Evolutionary conservation across 1,140 invertebrate genomes (phyloP).

Genomic region (Ips nitidus): DNA sequence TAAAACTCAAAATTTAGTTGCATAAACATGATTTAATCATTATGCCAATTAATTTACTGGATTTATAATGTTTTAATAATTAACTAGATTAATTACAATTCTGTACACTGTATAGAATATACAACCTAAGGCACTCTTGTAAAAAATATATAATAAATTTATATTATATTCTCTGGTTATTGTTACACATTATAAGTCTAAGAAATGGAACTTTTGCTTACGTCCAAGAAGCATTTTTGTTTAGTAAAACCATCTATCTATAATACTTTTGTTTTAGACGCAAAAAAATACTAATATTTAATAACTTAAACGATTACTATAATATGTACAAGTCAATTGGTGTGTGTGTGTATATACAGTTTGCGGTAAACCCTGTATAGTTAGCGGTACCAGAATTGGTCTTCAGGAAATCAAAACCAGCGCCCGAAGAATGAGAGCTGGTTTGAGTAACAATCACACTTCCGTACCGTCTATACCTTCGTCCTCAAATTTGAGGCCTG

Average conservation of each 20-base stretch:
- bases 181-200: too few relatives aligned
- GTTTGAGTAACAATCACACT: slow-evolving; percentile 62
- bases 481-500: slow-evolving; percentile 75
- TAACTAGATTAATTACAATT: neutral
- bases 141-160: slow-evolving; percentile 7
- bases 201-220: too few relatives aligned
- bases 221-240: too few relatives aligned
- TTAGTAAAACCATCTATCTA: too few relatives aligned
- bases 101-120: slow-evolving; percentile 1
- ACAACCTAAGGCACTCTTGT: slow-evolving; percentile 5
- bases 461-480: slow-evolving; percentile 85
- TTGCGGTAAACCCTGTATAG: slow-evolving; percentile 5
- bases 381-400: neutral
- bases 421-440: slow-evolving; percentile 44
- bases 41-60: too few relatives aligned
- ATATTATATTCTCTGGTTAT: neutral
- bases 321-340: neutral
- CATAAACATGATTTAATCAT: too few relatives aligned
- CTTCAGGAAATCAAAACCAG: slow-evolving; percentile 39
- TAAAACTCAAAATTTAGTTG: too few relatives aligned
- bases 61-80: too few relatives aligned
- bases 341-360: slow-evolving; percentile 6
- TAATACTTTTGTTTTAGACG: too few relatives aligned
- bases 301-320: too few relatives aligned
- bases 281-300: too few relatives aligned